Evolutionary conservation across 2,888 invertebrate species (phyloP).

Genomic region (Drosophila prolongata): DNA sequence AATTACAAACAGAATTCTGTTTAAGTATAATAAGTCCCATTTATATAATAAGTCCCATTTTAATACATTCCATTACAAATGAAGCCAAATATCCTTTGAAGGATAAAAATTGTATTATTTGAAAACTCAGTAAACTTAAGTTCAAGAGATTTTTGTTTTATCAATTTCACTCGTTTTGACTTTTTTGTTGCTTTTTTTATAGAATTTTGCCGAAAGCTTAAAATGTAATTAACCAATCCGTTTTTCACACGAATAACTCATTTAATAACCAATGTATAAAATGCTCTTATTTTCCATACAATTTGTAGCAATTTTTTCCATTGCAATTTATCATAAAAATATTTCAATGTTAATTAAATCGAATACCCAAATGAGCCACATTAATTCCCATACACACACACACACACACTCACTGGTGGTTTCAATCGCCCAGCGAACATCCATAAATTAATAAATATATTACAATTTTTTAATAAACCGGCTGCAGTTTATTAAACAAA

Average conservation of each 20-base stretch:
- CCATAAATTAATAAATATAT: slow-evolving; percentile 64
- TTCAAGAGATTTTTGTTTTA: too few relatives aligned
- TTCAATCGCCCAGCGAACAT: slow-evolving; percentile 2
- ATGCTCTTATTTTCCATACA: slow-evolving; percentile 20
- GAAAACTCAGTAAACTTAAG: background rate
- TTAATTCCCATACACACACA: slow-evolving; percentile 16
- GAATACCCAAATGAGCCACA: slow-evolving; percentile 52
- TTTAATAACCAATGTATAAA: slow-evolving; percentile 9
- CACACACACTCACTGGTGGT: slow-evolving; percentile 2
- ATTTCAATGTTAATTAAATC: slow-evolving; percentile 71
- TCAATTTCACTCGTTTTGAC: too few relatives aligned
- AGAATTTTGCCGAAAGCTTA: background rate
- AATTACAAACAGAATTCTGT: background rate
- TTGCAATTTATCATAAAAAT: slow-evolving; percentile 32
- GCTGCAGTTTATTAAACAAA: slow-evolving; percentile 69
- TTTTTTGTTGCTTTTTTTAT: background rate
- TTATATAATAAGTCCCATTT: background rate
- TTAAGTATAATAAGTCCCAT: too few relatives aligned
- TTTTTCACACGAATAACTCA: slow-evolving; percentile 23
- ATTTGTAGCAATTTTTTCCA: slow-evolving; percentile 17
- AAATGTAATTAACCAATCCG: slow-evolving; percentile 25
- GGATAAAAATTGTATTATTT: background rate
- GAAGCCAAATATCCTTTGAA: background rate
- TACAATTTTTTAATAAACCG: slow-evolving; percentile 43
- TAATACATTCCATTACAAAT: background rate